Evolutionary conservation across 2,888 invertebrate species (phyloP), one percentile per base, ranked within the genome.

Genomic region (Napeogenes inachia): DNA sequence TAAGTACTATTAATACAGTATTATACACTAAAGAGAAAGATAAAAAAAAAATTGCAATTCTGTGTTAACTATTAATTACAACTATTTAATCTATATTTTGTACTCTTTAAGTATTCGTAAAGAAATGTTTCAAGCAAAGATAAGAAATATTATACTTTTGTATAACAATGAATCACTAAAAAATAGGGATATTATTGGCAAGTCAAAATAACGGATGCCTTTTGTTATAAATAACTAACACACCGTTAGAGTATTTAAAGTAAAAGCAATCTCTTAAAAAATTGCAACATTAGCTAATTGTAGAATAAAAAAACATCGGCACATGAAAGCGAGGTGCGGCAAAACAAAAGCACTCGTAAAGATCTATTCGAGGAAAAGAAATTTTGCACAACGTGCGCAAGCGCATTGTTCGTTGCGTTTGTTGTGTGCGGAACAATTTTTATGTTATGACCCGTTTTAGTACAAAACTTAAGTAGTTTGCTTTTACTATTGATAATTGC

Each of bases 291-390:
- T 60, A 55, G 62, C 66, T 70, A 70, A 70, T 73, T 72, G 70
- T 65, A 62, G 63, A 70, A 67, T 59, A 68, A 67, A 68, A 65
- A 69, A 66, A 65, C 67, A 77, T 75, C 78, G 79, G 78, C 75
- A 75, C 75, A 77, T 79, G 74, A 77, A 80, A 73, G 74, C 71
- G 72, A 73, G 66, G 67, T 54, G 55, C 73, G 72, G 70, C 78
- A 73, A 75, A 79, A 86, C 84, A 86, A 86, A 85, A 79, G 76
- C 69, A 59, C 66, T 80, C 82, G 74, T 88, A 87, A 88, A 86
- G 76, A 75, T 79, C 81, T 80, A 77, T 85, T 85, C 85, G 75
- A 67, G 75, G 87, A 88, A 87, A 85, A 85, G 84, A 88, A 84
- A 85, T 89, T 86, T 88, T 86, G 87, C 87, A 80, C 86, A 82